phyloP scores from a whole-genome alignment of 2,888 invertebrate genomes.

The Graphium colonna region DNA sequence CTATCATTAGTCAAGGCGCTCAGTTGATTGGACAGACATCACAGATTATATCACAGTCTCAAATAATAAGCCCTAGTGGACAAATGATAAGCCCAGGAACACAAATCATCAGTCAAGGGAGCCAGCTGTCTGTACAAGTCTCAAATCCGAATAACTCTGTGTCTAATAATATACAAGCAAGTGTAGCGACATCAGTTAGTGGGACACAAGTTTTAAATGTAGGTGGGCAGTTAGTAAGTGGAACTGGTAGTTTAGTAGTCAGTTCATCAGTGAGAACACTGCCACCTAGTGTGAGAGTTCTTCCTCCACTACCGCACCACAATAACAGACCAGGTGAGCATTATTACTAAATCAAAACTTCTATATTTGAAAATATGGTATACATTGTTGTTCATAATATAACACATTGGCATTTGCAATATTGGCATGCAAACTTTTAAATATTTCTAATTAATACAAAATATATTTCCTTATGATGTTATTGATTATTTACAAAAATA shows the following conservation, averaged over 20 bases:
- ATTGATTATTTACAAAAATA: too few relatives aligned
- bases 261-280: conserved; percentile 65
- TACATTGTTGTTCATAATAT: too few relatives aligned
- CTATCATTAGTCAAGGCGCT: conserved; percentile 67
- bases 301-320: conserved; percentile 65
- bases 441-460: too few relatives aligned
- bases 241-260: conserved; percentile 57
- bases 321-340: conserved; percentile 62
- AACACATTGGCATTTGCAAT: too few relatives aligned
- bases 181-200: conserved; percentile 49
- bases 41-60: conserved; percentile 65
- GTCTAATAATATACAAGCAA: conserved; percentile 45
- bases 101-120: conserved; percentile 73
- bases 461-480: too few relatives aligned
- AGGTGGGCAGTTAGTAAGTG: conserved; percentile 55
- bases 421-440: too few relatives aligned
- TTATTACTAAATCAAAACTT: neutral
- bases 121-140: conserved; percentile 60
- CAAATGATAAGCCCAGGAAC: conserved; percentile 64
- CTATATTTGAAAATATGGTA: too few relatives aligned
- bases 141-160: conserved; percentile 48
- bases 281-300: conserved; percentile 64
- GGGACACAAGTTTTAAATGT: conserved; percentile 64
- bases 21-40: conserved; percentile 62
- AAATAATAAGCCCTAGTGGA: conserved; percentile 56